Evolutionary conservation across 2,888 invertebrate genomes (phyloP).

Genomic region (Gisinianus flammeolus): DNA sequence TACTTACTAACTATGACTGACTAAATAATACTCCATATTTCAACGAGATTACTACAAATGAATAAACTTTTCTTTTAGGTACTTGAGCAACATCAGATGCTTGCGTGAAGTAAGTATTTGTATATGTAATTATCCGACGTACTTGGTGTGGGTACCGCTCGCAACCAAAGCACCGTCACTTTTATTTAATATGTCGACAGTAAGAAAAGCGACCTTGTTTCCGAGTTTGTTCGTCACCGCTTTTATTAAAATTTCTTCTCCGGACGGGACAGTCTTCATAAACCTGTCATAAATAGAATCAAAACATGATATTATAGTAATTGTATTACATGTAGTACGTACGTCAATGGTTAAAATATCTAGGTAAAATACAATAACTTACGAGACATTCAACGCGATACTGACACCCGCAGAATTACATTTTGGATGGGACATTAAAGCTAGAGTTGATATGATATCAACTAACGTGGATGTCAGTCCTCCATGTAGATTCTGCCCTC

Average conservation of each 20-base stretch:
- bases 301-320: conserved; percentile 7
- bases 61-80: too few relatives aligned
- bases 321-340: neutral
- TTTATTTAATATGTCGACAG: conserved; percentile 79
- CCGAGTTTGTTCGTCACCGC: conserved; percentile 79
- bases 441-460: conserved; percentile 74
- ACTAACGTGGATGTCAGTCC: conserved; percentile 83
- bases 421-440: conserved; percentile 72
- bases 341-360: too few relatives aligned
- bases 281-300: conserved; percentile 67
- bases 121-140: conserved; percentile 62
- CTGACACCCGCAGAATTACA: conserved; percentile 74
- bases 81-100: too few relatives aligned
- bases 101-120: too few relatives aligned
- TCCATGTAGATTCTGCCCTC: conserved; percentile 72
- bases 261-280: conserved; percentile 75
- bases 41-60: too few relatives aligned
- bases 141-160: conserved; percentile 85
- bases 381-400: conserved; percentile 82
- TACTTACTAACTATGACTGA: too few relatives aligned
- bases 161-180: conserved; percentile 75
- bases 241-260: conserved; percentile 79
- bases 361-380: conserved; percentile 60
- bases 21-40: too few relatives aligned
- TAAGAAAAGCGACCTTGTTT: conserved; percentile 79